Evolutionary conservation across 64 coral and sea anemone genomes (phyloP).

Genomic region (Catalaphyllia jardinei): DNA sequence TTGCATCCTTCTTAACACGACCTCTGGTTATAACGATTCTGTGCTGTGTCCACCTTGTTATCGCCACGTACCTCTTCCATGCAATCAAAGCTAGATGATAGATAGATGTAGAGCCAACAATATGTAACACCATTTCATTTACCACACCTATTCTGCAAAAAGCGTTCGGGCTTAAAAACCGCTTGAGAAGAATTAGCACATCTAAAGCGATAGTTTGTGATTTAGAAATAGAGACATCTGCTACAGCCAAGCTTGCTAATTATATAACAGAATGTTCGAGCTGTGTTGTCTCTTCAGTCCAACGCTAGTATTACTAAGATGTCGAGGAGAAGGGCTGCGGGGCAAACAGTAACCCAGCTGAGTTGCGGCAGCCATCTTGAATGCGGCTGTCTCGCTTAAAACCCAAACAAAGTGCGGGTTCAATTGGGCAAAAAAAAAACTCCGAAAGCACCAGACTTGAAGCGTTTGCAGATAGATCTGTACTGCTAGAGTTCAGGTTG

Average conservation of each 20-base stretch:
- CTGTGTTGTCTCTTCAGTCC: not conserved
- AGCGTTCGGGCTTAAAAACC: not conserved
- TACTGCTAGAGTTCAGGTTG: too few species aligned
- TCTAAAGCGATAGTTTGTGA: not conserved
- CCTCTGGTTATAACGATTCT: not conserved
- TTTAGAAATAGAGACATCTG: not conserved
- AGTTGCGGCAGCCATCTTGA: not conserved
- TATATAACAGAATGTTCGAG: not conserved
- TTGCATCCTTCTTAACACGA: not conserved
- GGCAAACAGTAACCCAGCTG: not conserved
- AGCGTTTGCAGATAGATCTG: not conserved
- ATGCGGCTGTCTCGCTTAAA: not conserved
- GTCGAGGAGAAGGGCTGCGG: not conserved
- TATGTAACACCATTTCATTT: not conserved
- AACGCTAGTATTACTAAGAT: not conserved
- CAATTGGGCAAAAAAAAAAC: not conserved
- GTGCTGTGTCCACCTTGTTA: not conserved
- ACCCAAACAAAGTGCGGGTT: not conserved
- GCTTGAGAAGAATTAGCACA: not conserved
- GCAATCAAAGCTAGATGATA: not conserved
- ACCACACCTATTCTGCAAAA: not conserved
- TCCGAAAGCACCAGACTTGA: not conserved
- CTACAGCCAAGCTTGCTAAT: not conserved
- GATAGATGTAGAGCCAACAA: not conserved
- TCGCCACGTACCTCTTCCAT: not conserved